Percentiles rank a stretch among this genome's conserved stretches.
Evolutionary conservation across 1,140 invertebrate species (phyloP).

Genomic region (Calliphora vicina): DNA sequence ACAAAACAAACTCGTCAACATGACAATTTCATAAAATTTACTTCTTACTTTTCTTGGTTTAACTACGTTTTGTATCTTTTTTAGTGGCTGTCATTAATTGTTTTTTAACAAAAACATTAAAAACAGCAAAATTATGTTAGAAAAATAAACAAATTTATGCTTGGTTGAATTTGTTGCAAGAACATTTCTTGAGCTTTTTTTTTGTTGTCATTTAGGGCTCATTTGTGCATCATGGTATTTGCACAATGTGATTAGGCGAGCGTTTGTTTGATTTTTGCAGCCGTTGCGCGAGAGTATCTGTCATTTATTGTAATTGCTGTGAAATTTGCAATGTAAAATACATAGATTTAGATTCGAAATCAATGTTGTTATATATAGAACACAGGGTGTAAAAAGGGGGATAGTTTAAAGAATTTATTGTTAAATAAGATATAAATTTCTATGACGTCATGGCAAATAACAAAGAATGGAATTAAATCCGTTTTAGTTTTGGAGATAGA

Average conservation of each 20-base stretch:
- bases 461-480: too few species aligned
- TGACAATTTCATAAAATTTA: background rate
- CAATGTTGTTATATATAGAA: too few species aligned
- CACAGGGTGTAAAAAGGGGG: too few species aligned
- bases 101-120: background rate
- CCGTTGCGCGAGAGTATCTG: too few species aligned
- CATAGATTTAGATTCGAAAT: too few species aligned
- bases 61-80: background rate
- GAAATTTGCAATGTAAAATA: too few species aligned
- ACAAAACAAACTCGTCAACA: slow-evolving; percentile 7
- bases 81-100: background rate
- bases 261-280: too few species aligned
- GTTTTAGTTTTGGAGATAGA: too few species aligned
- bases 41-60: background rate
- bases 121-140: background rate
- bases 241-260: background rate
- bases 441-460: too few species aligned
- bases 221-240: slow-evolving; percentile 8
- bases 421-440: too few species aligned
- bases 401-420: too few species aligned
- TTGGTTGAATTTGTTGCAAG: slow-evolving; percentile 14
- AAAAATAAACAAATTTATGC: background rate
- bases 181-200: background rate
- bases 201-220: background rate
- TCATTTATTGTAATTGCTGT: too few species aligned